Base-by-base conservation (phyloP, 2,113 vertebrate genomes). In the Melanocharis versteri region DNA sequence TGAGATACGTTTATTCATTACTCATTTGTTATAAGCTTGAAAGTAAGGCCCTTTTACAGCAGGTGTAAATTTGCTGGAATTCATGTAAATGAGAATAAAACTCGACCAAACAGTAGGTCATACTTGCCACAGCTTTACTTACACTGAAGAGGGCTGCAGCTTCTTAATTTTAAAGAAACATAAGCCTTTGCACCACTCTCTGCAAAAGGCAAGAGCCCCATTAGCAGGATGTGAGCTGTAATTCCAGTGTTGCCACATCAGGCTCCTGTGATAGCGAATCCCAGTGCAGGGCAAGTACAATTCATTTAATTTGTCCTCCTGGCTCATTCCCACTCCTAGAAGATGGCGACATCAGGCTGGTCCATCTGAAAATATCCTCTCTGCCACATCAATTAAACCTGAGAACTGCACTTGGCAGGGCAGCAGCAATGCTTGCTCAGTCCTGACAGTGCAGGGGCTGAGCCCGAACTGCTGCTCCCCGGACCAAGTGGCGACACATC, bases 281-380 rank as follows among this genome's bases (percentile, higher is more conserved):
- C 27, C 42, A 31, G 1, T 0, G 1, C 0, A 0, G 62, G 71
- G 57, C 62, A 73, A 3, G 2, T 10, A 40, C 5, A 16, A n/a
- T 27, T 53, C 13, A 30, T 42, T 47, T 37, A 22, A 50, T 20
- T 79, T 26, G n/a, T 37, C 47, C 40, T 78, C 57, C 44, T 1
- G 6, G 11, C 50, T 58, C 48, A 21, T 57, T 51, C 51, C 37
- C 1, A 2, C 44, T 40, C 42, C 48, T 50, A 10, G 20, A 58
- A 90, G 60, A 47, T 7, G 45, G 57, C 6, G 13, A 53, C 6
- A 2, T 37, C 57, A 76, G 56, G 61, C n/a, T 57, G n/a, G 50
- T 23, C 68, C 40, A 4, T 16, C 18, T 54, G 80, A 56, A 93
- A 93, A 89, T 1, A 77, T 16, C 53, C 35, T 62, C 69, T 50